Base-by-base conservation (phyloP, 2,888 invertebrate genomes). In the Kuschelorhynchus macadamiae region DNA sequence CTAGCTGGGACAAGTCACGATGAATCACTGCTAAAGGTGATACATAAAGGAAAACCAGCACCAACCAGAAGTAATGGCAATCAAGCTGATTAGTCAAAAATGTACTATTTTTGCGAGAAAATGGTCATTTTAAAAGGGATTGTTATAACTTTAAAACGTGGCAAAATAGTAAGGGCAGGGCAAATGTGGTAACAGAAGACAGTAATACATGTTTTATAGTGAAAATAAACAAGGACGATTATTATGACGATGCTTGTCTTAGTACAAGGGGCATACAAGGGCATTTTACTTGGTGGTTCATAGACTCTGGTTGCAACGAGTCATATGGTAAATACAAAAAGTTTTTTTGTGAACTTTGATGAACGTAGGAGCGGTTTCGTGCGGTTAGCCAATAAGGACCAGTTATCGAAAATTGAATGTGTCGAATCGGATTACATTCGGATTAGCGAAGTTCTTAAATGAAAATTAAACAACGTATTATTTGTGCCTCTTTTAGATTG, bases 221-320 rank as follows among this genome's bases (percentile, higher is more conserved):
- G 3, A 44, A 44, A 12, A 3, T 9, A 36, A 36, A 3, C 36
- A 36, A 36, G 11, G 36, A 36, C 7, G n/a, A n/a, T n/a, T 5
- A 25, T 25, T 25, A 5, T 25, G 25, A 36, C 2, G 42, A 42
- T 2, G 17, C 42, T 16, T 42, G 8, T 42, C 17, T 42, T 7
- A 42, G 16, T 9, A 16, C 17, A 17, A 42, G 17, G 42, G 17
- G 11, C 42, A 16, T 17, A 12, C 2, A 42, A 42, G 42, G 42
- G 11, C 42, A 42, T 42, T 50, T 14, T 50, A 50, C 47, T n/a
- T 47, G 21, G 47, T 47, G 47, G 47, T 47, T 18, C 12, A 47
- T 20, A 47, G 47, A 47, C 12, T 47, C 47, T 5, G 47, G 47
- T n/a, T 21, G 47, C 47, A 21, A 47, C 20, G 12, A 47, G 25